Evolutionary conservation across 2,113 vertebrate species (phyloP).

Genomic region (Hemichromis elongatus): DNA sequence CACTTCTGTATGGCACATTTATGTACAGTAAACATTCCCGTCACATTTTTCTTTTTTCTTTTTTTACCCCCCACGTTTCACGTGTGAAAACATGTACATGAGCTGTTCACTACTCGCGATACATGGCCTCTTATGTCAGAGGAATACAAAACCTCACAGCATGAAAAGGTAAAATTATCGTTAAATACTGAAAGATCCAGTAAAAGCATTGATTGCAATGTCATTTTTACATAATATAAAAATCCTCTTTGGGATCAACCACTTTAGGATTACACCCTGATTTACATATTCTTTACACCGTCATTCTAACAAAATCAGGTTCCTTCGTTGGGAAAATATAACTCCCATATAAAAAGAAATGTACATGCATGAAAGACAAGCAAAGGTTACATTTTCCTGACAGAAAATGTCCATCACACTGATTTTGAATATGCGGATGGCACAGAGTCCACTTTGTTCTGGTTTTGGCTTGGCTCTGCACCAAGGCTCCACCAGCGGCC

Average conservation of each 20-base stretch:
- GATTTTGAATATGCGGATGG: neutral
- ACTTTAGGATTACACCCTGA: neutral
- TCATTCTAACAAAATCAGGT: constrained; percentile 2
- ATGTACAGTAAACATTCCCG: constrained; percentile 60
- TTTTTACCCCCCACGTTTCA: accelerated
- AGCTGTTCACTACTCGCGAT: constrained; percentile 31
- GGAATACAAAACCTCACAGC: constrained; percentile 47
- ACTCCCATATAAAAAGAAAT: constrained; percentile 36
- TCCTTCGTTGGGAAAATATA: constrained; percentile 1
- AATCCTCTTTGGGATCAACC: constrained; percentile 48
- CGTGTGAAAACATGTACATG: constrained; percentile 10
- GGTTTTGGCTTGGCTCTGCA: neutral
- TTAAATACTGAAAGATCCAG: constrained; percentile 46
- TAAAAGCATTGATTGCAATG: constrained; percentile 10
- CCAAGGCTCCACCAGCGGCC: neutral
- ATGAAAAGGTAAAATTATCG: constrained; percentile 22
- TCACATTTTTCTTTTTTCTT: neutral
- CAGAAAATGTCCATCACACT: constrained; percentile 28
- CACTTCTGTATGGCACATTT: constrained; percentile 42
- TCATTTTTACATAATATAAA: constrained; percentile 24
- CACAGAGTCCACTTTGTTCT: constrained; percentile 7
- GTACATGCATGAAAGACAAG: constrained; percentile 70
- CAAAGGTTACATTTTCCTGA: constrained; percentile 50
- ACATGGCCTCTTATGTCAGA: constrained; percentile 27
- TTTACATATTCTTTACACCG: neutral